Conservation (phyloP, 1,140 invertebrate species). For the fruit fly (Drosophila melanogaster) region DNA sequence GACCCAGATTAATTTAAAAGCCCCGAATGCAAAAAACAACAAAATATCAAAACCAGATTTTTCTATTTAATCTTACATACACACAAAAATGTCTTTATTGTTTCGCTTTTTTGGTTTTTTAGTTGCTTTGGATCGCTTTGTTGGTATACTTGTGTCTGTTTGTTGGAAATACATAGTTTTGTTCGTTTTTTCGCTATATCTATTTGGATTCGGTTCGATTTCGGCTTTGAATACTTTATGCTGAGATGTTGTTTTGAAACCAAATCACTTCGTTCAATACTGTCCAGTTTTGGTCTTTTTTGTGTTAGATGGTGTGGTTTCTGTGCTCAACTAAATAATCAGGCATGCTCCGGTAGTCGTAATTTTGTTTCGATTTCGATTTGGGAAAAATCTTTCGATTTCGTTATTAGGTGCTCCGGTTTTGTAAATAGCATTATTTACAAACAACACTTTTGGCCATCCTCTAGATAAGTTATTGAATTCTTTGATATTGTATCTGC, state of each 20-base stretch:
- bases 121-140: slow-evolving; percentile 36
- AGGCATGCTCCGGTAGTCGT: too few species aligned
- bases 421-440: too few species aligned
- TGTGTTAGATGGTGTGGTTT: slow-evolving; percentile 23
- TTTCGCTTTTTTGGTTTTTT: slow-evolving; percentile 55
- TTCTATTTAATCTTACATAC: slow-evolving; percentile 62
- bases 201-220: slow-evolving; percentile 42
- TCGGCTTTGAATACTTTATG: slow-evolving; percentile 25
- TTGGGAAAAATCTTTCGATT: too few species aligned
- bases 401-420: too few species aligned
- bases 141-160: slow-evolving; percentile 50
- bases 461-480: too few species aligned
- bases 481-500: too few species aligned
- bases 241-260: slow-evolving; percentile 63
- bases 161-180: slow-evolving; percentile 48
- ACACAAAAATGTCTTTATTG: slow-evolving; percentile 77
- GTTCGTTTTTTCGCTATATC: slow-evolving; percentile 32
- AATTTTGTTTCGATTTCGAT: too few species aligned
- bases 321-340: slow-evolving; percentile 5
- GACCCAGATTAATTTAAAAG: background rate
- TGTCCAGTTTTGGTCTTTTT: slow-evolving; percentile 52
- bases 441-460: too few species aligned
- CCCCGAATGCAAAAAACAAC: background rate
- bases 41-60: background rate
- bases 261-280: slow-evolving; percentile 63